Evolutionary conservation across 1,140 invertebrate species (phyloP).

Genomic region (Himalopsyche phryganea): DNA sequence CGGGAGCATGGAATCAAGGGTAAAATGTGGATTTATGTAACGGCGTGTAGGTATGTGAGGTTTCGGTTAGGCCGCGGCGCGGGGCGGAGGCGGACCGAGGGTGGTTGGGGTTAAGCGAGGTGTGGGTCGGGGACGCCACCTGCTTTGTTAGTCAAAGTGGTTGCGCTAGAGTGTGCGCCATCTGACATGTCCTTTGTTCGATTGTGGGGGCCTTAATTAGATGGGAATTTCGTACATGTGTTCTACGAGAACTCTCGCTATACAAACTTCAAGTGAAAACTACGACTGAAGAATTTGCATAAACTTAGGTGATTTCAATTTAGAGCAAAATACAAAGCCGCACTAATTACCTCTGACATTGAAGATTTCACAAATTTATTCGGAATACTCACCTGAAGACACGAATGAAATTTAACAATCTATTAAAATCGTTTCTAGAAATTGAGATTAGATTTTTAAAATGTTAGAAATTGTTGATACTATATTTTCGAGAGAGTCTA

Average conservation of each 20-base stretch:
- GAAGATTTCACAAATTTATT: no score
- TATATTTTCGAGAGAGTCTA: no score
- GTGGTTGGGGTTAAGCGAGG: slow-evolving; percentile 7
- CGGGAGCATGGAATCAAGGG: slow-evolving; percentile 27
- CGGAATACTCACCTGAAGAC: no score
- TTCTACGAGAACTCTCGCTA: not conserved
- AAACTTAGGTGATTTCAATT: not conserved
- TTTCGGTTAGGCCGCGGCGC: not conserved
- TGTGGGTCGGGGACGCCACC: slow-evolving; percentile 5
- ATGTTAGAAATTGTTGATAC: no score
- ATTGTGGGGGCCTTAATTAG: slow-evolving; percentile 31
- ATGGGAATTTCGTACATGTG: slow-evolving; percentile 25
- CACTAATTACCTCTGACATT: no score
- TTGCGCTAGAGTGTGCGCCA: slow-evolving; percentile 16
- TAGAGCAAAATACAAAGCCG: not conserved
- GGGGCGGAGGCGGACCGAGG: slow-evolving; percentile 11
- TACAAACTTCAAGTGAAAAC: slow-evolving; percentile 8
- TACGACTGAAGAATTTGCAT: not conserved
- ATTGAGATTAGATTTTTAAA: no score
- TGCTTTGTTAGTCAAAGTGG: slow-evolving; percentile 27
- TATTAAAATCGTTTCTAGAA: no score
- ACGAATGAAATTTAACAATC: no score
- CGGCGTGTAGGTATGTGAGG: slow-evolving; percentile 28
- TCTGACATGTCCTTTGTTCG: slow-evolving; percentile 35
- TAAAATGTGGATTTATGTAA: slow-evolving; percentile 34